Evolutionary conservation across 2,113 vertebrate genomes (phyloP), one percentile per base, ranked within the genome.

Genomic region (Gobius niger): DNA sequence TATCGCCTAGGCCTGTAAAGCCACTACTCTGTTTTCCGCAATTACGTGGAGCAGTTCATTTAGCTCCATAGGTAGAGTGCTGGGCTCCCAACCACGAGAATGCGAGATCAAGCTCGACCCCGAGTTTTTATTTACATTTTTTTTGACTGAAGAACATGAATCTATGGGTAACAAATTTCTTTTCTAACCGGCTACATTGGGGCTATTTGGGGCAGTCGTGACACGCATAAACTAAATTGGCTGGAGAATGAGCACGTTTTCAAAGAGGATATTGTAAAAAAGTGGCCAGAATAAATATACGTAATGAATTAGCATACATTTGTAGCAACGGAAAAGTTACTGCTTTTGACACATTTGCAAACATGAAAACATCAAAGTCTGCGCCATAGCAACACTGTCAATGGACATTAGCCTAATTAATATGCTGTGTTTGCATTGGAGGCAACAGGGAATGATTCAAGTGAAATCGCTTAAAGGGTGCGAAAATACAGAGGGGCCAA

Each of bases 381-480:
- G 76, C 59, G 66, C 83, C 63, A 61, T 73, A 9, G 79, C 68
- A 74, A 80, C 87, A 62, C 12, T 24, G 68, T 77, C 74, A 65
- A 63, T 79, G 78, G 80, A 85, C 82, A 82, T 44, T 66, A 47
- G 54, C 54, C 73, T 79, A 70, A 82, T 85, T 87, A 82, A 89
- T 78, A 85, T 61, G 44, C 73, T 18, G 0, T 81, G 83, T 87
- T 90, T 85, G 68, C 76, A 76, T 88, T 87, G 87, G 85, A 75
- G 53, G 10, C 64, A 44, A 34, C 4, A 40, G 46, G 19, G 82
- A 73, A 76, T 77, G 65, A 42, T 77, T 78, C 70, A 70, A 76
- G 60, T 18, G 52, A 77, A 84, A 81, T 73, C 82, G 70, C 82
- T 79, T 78, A 74, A n/a, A 63, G 70, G 41, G 61, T 70, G 46